Percentiles rank a stretch among this genome's conserved stretches.
phyloP scores from a whole-genome alignment of 2,888 invertebrate species.

The Melipona bicolor region DNA sequence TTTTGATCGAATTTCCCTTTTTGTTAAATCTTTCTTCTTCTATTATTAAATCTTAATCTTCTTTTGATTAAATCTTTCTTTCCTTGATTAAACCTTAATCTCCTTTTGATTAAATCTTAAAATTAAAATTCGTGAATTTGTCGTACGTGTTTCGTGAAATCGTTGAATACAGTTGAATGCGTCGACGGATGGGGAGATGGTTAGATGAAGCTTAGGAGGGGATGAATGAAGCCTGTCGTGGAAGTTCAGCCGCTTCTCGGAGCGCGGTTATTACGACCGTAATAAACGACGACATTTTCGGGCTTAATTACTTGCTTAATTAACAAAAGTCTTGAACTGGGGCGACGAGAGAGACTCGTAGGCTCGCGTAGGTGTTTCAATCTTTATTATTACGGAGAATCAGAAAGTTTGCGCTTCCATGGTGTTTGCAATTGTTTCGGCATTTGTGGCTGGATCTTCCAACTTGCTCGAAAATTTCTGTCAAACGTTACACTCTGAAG shows the following conservation, averaged over 20 bases:
- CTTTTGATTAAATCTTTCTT: no score
- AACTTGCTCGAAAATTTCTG: not conserved
- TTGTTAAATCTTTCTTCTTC: no score
- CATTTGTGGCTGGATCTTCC: not conserved
- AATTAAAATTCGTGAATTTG: no score
- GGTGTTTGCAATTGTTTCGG: not conserved
- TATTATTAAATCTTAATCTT: no score
- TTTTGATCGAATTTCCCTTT: no score
- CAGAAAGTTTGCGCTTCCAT: no score
- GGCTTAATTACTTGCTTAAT: conserved; percentile 46
- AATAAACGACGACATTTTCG: conserved; percentile 14
- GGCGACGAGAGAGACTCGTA: not conserved
- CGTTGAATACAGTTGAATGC: no score
- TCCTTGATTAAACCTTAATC: no score
- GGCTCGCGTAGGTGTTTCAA: not conserved
- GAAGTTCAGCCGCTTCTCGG: not conserved
- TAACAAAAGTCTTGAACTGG: conserved; percentile 4
- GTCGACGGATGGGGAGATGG: not conserved
- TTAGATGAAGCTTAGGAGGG: not conserved
- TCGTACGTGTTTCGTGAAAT: not conserved
- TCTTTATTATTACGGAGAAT: conserved; percentile 5
- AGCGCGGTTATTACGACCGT: not conserved
- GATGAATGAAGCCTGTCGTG: not conserved
- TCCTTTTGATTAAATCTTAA: no score
- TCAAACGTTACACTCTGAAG: not conserved